These are phyloP conservation scores for Vulpes lagopus DNA, from an alignment of 2,113 vertebrate species.

Conservation along the genomic window DNA sequence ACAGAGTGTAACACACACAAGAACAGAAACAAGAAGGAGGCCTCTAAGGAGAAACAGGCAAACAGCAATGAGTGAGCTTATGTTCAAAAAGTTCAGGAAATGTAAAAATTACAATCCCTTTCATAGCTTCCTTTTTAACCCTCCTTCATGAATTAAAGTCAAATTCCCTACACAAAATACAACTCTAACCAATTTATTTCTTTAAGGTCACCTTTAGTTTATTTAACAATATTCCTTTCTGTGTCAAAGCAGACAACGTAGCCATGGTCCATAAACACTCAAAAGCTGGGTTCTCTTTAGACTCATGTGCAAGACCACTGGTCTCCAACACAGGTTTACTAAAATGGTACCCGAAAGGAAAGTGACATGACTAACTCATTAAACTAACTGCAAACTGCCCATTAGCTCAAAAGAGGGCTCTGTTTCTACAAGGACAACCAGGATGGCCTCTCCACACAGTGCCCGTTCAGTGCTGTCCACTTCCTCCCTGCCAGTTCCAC, in stretches of 20 bases:
- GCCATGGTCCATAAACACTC: background rate
- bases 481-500: background rate
- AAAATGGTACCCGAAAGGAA: background rate
- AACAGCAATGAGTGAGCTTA: background rate
- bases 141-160: background rate
- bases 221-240: background rate
- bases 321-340: background rate
- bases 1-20: accelerated
- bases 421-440: accelerated
- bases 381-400: background rate
- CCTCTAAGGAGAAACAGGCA: background rate
- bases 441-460: background rate
- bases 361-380: background rate
- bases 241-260: background rate
- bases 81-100: background rate
- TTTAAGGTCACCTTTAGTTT: background rate
- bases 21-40: accelerated
- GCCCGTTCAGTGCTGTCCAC: too few species aligned
- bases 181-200: background rate
- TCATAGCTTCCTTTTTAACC: background rate
- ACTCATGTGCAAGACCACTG: background rate
- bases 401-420: background rate
- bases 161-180: background rate
- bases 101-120: background rate
- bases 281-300: background rate